A percentile compares a stretch with the other conserved stretches of the same genome.
phyloP scores from a whole-genome alignment of 1,140 invertebrate genomes.

The Leptonema lineaticorne region DNA sequence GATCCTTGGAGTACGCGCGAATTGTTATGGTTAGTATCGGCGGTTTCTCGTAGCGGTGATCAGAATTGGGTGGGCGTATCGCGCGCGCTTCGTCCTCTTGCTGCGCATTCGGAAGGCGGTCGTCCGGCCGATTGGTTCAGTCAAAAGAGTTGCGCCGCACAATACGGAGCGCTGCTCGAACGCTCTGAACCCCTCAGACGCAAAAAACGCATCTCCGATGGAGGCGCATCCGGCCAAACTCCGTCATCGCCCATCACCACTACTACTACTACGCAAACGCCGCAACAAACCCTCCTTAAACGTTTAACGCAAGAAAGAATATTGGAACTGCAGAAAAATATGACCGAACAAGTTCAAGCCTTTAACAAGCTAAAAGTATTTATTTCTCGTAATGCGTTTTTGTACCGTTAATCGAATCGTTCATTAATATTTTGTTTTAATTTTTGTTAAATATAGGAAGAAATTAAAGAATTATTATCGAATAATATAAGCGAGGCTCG shows the following conservation, averaged over 20 bases:
- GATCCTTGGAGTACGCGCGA: conserved; percentile 86
- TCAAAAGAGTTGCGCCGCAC: conserved; percentile 85
- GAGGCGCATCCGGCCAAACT: neutral
- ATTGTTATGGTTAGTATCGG: conserved; percentile 81
- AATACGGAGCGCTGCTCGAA: conserved; percentile 82
- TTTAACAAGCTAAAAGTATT: conserved; percentile 69
- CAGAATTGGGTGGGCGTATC: conserved; percentile 95
- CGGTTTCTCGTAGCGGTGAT: conserved; percentile 84
- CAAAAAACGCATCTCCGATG: conserved; percentile 72
- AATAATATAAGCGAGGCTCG: conserved; percentile 64
- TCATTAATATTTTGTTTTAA: neutral
- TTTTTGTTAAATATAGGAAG: conserved; percentile 39
- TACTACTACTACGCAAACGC: conserved; percentile 64
- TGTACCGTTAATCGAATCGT: neutral
- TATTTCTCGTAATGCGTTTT: neutral
- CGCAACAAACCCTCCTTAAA: conserved; percentile 77
- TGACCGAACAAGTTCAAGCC: conserved; percentile 68
- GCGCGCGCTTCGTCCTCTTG: conserved; percentile 69
- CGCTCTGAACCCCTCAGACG: conserved; percentile 84
- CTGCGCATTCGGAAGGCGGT: conserved; percentile 67
- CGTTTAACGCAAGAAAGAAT: conserved; percentile 77
- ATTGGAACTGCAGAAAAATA: conserved; percentile 70
- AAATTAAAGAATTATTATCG: conserved; percentile 53
- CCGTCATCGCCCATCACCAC: neutral
- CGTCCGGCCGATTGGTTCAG: conserved; percentile 88